phyloP scores from a whole-genome alignment of 1,140 invertebrate genomes.

The Zaprionus taronus region DNA sequence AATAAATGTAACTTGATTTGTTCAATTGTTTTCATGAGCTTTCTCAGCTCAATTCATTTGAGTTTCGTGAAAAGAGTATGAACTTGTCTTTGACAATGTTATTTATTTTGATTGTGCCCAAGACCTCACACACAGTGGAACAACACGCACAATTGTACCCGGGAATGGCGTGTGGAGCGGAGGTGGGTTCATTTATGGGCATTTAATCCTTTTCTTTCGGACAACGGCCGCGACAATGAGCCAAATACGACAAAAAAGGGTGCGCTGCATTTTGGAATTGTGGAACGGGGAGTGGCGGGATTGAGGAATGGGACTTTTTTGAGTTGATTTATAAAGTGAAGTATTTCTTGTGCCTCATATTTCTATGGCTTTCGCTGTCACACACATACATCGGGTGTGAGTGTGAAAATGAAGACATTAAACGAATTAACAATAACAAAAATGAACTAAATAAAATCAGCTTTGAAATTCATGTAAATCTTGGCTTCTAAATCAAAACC shows the following conservation, averaged over 20 bases:
- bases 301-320: constrained; percentile 42
- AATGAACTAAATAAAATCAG: not conserved
- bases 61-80: constrained; percentile 20
- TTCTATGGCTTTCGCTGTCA: constrained; percentile 77
- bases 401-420: constrained; percentile 72
- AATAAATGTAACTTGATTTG: not conserved
- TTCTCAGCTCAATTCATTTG: constrained; percentile 34
- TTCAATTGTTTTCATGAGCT: constrained; percentile 41
- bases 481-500: constrained; percentile 62
- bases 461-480: constrained; percentile 54
- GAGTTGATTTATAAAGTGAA: constrained; percentile 65
- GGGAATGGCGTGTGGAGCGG: not conserved
- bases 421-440: constrained; percentile 28
- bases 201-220: constrained; percentile 69
- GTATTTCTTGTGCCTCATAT: constrained; percentile 52
- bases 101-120: constrained; percentile 27
- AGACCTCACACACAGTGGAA: constrained; percentile 32
- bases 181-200: constrained; percentile 55
- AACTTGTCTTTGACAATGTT: constrained; percentile 35
- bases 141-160: constrained; percentile 23
- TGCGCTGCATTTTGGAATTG: constrained; percentile 38
- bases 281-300: constrained; percentile 1
- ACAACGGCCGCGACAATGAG: constrained; percentile 42
- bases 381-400: constrained; percentile 54
- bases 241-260: constrained; percentile 54